Conservation (phyloP, 2,113 vertebrate species). For the Gasterosteus nipponicus region DNA sequence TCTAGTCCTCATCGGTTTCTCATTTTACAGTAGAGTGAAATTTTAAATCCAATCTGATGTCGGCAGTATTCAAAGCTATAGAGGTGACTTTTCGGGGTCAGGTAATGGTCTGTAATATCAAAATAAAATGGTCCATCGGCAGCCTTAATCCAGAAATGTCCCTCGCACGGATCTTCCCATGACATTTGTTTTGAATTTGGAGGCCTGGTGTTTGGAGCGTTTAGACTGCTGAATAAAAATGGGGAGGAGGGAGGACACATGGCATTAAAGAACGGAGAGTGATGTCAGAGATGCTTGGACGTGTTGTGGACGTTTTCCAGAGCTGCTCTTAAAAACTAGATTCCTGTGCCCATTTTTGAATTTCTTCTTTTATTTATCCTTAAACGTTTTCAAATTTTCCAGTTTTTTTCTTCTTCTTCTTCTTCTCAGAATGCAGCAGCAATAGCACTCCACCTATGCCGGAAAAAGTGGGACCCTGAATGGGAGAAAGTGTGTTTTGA, state of each 20-base stretch:
- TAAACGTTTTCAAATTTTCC: constrained; percentile 57
- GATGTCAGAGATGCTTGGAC: constrained; percentile 74
- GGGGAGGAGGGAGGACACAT: background rate
- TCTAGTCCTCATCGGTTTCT: background rate
- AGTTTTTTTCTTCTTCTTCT: constrained; percentile 6
- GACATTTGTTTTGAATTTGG: background rate
- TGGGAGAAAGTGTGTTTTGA: constrained; percentile 55
- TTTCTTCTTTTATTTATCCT: constrained; percentile 9
- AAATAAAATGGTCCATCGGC: background rate
- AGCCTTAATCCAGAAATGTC: background rate
- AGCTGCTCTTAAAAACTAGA: constrained; percentile 51
- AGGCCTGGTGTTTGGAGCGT: background rate
- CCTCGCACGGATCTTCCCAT: background rate
- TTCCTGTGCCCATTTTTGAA: constrained; percentile 19
- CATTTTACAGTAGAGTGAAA: background rate
- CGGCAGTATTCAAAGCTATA: background rate
- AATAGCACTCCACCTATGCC: constrained; percentile 27
- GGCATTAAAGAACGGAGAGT: constrained; percentile 56
- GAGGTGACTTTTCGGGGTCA: background rate
- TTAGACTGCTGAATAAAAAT: constrained; percentile 22
- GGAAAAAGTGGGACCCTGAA: constrained; percentile 67
- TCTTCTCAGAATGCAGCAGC: constrained; percentile 10
- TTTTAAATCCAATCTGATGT: background rate
- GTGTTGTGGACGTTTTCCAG: constrained; percentile 66
- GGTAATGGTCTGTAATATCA: background rate